Base-by-base conservation (phyloP, 2,113 vertebrate species). In the Archocentrus centrarchus region DNA sequence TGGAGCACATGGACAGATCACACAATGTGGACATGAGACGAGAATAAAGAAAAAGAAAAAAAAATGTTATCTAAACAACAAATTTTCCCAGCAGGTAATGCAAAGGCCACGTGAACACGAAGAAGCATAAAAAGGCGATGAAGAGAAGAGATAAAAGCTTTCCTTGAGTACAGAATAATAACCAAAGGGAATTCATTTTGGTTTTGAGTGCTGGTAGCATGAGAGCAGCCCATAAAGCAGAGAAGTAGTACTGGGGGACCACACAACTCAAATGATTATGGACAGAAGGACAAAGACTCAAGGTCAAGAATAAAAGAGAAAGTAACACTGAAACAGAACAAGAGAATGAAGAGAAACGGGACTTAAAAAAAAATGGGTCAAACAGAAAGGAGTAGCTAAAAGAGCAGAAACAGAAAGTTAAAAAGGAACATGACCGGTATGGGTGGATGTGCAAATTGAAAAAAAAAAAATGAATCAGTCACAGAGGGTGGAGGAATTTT, bases 171-270 rank as follows among this genome's bases (percentile, higher is more conserved):
- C 44, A 83, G 32, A 22, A 68, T 80, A 80, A 85, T 77, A 82
- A 86, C 80, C 83, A 85, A 62, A 80, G 57, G 66, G 59, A 83
- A 57, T 87, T 86, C 17, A 88, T 79, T 80, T 62, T 83, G 50
- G 81, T 75, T 35, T 62, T 63, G 68, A 82, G 79, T 24, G 30
- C 60, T n/a, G 44, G 66, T 73, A 66, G 37, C 30, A 79, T 18
- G 55, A 88, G 22, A 83, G 44, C 39, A 60, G 44, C 63, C 27
- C 7, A 14, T 22, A 63, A 75, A 81, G 75, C 24, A 55, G 75
- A 81, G 58, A 70, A 79, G 17, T 63, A 77, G 37, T 61, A 77
- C 55, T 53, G 60, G 63, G 59, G 75, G 66, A 68, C 59, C 37
- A 41, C 53, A 70, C 55, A 80, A 37, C 70, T 22, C 44, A 70